Base-by-base conservation (phyloP, 2,113 vertebrate species). In the Lagenorhynchus albirostris region DNA sequence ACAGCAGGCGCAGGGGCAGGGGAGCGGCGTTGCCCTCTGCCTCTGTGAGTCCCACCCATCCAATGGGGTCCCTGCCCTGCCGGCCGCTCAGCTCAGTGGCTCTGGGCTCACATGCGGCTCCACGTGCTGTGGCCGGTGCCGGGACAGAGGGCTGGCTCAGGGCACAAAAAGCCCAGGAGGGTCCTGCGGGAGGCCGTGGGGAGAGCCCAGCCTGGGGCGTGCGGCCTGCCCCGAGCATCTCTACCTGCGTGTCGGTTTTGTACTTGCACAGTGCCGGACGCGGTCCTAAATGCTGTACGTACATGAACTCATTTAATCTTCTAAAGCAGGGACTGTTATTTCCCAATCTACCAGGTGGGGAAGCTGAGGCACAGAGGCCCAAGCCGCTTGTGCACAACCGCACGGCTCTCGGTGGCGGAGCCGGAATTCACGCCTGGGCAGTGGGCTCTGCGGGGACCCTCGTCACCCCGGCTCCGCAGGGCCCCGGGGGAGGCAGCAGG, bases 1-100 rank as follows among this genome's bases (percentile, higher is more conserved):
- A 8, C 15, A 15, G 33, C 50, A 5, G 38, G 33, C 25, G 8
- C 44, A 1, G n/a, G 67, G 15, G 10, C 3, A 1, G 0, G 38
- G 21, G 41, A 33, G 33, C 0, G 12, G 3, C 26, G 67, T 63
- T 25, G 23, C 44, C 76, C 94, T 73, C 55, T 18, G 3, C 3
- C 25, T 29, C 18, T 65, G 67, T 41, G 77, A 50, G 63, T 63
- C 41, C 68, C 29, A 26, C 13, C 6, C 68, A 26, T 67, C 70
- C 20, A 63, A 21, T 36, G 36, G 36, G 4, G 18, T 7, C 15
- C 41, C 58, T 5, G 1, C 23, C 31, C 38, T 9, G 23, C 26
- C 3, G 76, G 82, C n/a, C 9, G 0, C 60, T 41, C 18, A 21
- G 3, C n/a, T 41, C 14, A 1, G 36, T n/a, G 9, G 5, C 33